Conservation (phyloP, 2,797 vertebrate species). For the Leptatherina wallacei region DNA sequence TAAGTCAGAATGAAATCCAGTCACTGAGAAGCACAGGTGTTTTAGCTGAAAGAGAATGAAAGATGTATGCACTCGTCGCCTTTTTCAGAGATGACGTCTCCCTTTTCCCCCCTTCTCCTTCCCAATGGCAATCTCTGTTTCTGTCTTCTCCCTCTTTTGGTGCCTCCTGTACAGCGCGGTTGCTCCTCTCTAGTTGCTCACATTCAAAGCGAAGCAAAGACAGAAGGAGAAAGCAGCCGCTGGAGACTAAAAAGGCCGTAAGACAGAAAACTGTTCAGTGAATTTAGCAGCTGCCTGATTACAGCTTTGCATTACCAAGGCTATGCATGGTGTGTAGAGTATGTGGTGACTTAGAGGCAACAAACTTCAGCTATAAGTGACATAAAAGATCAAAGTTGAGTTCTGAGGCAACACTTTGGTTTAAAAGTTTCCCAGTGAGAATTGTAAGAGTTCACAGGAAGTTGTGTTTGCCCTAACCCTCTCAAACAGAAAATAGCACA, state of each 20-base stretch:
- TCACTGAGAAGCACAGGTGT: slow-evolving; percentile 4
- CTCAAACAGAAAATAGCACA: slow-evolving; percentile 25
- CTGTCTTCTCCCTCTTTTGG: slow-evolving; percentile 39
- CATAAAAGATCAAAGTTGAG: slow-evolving; percentile 37
- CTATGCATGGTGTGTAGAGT: slow-evolving; percentile 9
- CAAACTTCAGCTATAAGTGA: slow-evolving; percentile 20
- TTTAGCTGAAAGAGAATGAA: slow-evolving; percentile 32
- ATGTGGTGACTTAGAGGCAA: slow-evolving; percentile 9
- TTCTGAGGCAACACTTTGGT: slow-evolving; percentile 34
- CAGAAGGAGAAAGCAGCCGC: slow-evolving; percentile 26
- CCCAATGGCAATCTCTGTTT: slow-evolving; percentile 45
- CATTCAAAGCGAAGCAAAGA: slow-evolving; percentile 19
- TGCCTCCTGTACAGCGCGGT: slow-evolving; percentile 39
- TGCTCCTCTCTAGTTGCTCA: slow-evolving; percentile 39
- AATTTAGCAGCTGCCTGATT: slow-evolving; percentile 35
- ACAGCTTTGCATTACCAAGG: slow-evolving; percentile 40
- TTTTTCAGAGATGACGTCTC: slow-evolving; percentile 35
- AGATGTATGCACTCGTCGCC: slow-evolving; percentile 23
- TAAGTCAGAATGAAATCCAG: slow-evolving; percentile 19
- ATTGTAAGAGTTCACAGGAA: slow-evolving; percentile 16
- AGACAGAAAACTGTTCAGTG: slow-evolving; percentile 32
- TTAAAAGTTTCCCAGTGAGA: slow-evolving; percentile 39
- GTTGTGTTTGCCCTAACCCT: slow-evolving; percentile 20
- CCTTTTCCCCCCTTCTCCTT: slow-evolving; percentile 29
- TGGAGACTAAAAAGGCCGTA: slow-evolving; percentile 26